Base-by-base conservation (phyloP, 2,888 invertebrate species). In the Oscheius sp. region DNA sequence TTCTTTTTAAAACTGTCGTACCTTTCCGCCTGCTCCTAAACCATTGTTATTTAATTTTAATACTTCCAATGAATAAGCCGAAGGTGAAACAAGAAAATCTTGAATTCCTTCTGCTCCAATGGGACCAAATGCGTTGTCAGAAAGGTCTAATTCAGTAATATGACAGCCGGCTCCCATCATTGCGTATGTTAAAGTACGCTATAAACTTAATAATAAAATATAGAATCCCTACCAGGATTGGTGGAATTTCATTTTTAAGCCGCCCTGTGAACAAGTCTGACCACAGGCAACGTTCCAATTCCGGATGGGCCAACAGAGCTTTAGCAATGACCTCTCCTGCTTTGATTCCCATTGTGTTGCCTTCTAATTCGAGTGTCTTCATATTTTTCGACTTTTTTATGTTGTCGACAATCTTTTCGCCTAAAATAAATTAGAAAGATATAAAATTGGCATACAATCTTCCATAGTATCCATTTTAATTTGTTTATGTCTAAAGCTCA, bases 91-190 rank as follows among this genome's bases (percentile, higher is more conserved):
- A 42, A 98, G 88, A 96, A 69, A 93, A 92, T 6, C 96, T 96
- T 15, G 96, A 89, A 0, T 96, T 96, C 86, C 95, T 78, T 92
- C 91, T 53, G 96, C 93, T 25, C 96, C 96, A 79, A 95, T 93
- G 0, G 96, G 96, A 0, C 97, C 97, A 81, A 97, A 92, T 0
- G 97, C 97, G 88, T 97, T 97, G 88, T 98, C 96, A 87, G 96
- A 96, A 4, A 98, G 90, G 86, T 98, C 96, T 10, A 98, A 88
- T 66, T 93, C 93, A 0, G 91, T 91, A 0, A 98, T 90, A 1
- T 91, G 90, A 0, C 94, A 93, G 0, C 91, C 91, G 0, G 95
- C 93, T 3, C 89, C 85, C 68, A 93, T 93, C 82, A 98, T 90
- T 0, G 94, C 95, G 53, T 90, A 90, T 0, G 94, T 93, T 0